These are phyloP conservation scores for Cremastobaeus sp. DNA, from an alignment of 2,888 invertebrate genomes.

Conservation along the genomic window DNA sequence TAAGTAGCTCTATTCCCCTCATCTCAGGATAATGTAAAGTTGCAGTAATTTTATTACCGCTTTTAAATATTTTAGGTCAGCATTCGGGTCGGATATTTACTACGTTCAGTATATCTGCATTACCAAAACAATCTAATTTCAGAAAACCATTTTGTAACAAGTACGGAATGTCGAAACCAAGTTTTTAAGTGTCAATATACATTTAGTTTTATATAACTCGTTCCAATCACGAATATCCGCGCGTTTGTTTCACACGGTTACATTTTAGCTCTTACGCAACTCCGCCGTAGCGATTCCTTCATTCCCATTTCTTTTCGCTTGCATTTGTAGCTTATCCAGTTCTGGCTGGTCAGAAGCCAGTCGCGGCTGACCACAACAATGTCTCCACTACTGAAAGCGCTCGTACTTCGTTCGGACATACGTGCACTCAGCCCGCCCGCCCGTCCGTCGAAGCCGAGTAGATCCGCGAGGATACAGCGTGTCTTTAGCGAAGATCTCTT, in stretches of 20 bases:
- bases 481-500: conserved; percentile 49
- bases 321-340: conserved; percentile 68
- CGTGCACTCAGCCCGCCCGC: conserved; percentile 3
- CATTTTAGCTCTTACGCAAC: no score
- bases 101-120: no score
- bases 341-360: conserved; percentile 68
- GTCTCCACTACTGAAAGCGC: conserved; percentile 69
- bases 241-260: no score
- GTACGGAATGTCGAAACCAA: no score
- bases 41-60: conserved; percentile 20
- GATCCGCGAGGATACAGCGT: conserved; percentile 61
- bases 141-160: no score
- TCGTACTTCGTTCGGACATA: conserved; percentile 14
- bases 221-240: no score
- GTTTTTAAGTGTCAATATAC: no score
- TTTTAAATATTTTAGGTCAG: neutral
- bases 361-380: conserved; percentile 72
- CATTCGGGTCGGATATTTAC: no score
- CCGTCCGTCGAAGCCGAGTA: conserved; percentile 61
- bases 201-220: no score
- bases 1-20: conserved; percentile 16
- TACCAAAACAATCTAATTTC: no score
- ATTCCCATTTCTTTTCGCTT: conserved; percentile 20
- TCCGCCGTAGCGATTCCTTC: conserved; percentile 20
- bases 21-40: conserved; percentile 24